Evolutionary conservation across 2,113 vertebrate genomes (phyloP).

Genomic region (Phocoena phocoena): DNA sequence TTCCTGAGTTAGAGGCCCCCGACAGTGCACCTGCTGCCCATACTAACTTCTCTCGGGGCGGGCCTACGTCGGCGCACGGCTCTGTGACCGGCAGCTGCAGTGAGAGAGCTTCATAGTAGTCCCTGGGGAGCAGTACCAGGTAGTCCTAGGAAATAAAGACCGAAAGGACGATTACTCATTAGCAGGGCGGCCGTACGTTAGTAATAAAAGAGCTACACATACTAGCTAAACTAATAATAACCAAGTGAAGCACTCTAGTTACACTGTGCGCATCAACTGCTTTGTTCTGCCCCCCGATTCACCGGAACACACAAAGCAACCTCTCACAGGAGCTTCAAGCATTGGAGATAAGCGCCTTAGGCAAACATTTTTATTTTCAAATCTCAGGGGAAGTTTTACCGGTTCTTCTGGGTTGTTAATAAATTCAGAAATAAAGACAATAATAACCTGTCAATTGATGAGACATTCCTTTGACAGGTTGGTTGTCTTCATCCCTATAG

Average conservation of each 20-base stretch:
- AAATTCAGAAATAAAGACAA: not conserved
- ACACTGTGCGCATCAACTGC: not conserved
- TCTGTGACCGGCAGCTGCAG: conserved; percentile 89
- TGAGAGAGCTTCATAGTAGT: conserved; percentile 92
- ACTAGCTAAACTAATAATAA: not conserved
- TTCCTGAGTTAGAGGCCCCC: not conserved
- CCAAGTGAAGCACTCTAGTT: not conserved
- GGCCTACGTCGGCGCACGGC: conserved; percentile 85
- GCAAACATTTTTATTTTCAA: not conserved
- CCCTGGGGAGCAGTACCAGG: conserved; percentile 92
- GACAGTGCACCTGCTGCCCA: not conserved
- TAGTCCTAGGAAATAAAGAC: conserved; percentile 89
- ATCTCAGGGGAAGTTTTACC: not conserved
- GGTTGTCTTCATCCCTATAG: not conserved
- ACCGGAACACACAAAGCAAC: not conserved
- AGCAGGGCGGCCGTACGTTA: too few species aligned
- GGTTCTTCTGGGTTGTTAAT: not conserved
- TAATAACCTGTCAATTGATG: not conserved
- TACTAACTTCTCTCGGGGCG: conserved; percentile 88
- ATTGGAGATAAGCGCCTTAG: not conserved
- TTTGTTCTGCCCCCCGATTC: not conserved
- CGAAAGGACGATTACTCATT: not conserved
- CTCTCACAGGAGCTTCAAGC: not conserved
- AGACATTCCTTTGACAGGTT: not conserved
- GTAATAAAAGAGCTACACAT: not conserved